Evolutionary conservation across 1,140 invertebrate genomes (phyloP).

Genomic region (Bradysia coprophila): DNA sequence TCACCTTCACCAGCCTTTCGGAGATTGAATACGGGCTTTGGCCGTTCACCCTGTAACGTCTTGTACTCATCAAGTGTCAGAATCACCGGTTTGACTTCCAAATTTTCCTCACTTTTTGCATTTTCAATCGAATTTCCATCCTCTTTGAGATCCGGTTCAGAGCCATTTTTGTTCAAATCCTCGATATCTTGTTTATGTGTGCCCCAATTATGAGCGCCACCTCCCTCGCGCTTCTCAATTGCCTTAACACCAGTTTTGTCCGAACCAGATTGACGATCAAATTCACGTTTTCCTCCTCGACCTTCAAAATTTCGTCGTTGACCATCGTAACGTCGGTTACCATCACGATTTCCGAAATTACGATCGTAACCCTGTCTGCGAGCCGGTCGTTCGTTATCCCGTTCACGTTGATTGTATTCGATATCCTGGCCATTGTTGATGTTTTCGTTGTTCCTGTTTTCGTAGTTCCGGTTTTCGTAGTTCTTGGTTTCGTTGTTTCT

Average conservation of each 20-base stretch:
- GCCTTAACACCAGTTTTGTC: constrained; percentile 89
- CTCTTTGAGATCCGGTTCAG: constrained; percentile 29
- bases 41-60: constrained; percentile 48
- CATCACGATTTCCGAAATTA: constrained; percentile 23
- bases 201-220: constrained; percentile 90
- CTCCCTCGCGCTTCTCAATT: constrained; percentile 84
- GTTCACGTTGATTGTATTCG: not conserved
- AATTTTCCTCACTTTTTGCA: constrained; percentile 25
- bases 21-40: constrained; percentile 71
- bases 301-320: constrained; percentile 39
- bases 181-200: constrained; percentile 80
- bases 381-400: constrained; percentile 11
- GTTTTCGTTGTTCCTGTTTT: constrained; percentile 27
- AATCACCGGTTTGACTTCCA: constrained; percentile 57
- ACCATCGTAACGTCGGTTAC: constrained; percentile 19
- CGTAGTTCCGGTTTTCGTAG: no score
- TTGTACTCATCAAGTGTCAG: constrained; percentile 82
- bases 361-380: constrained; percentile 21
- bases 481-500: no score
- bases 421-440: constrained; percentile 25
- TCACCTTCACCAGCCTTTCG: constrained; percentile 86
- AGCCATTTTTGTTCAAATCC: constrained; percentile 34
- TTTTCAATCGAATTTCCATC: constrained; percentile 27
- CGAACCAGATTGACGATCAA: constrained; percentile 85
- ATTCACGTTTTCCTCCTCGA: constrained; percentile 75